phyloP scores from a whole-genome alignment of 2,797 vertebrate genomes.

The Lacerta viridis region DNA sequence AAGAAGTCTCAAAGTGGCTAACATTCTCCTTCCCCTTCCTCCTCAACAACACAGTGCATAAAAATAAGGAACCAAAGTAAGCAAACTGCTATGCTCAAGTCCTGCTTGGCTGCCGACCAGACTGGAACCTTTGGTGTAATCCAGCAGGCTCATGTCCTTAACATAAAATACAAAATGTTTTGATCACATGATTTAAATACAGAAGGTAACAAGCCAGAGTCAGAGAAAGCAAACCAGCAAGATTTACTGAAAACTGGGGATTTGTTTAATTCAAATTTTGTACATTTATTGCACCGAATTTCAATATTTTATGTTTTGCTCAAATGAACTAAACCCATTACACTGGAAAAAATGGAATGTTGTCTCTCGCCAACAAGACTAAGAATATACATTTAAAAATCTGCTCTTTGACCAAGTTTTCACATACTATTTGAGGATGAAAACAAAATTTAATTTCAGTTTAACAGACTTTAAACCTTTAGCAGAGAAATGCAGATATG shows the following conservation, averaged over 20 bases:
- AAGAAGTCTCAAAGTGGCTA: too few species aligned
- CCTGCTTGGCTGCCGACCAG: too few species aligned
- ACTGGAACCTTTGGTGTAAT: too few species aligned
- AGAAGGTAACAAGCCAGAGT: neutral
- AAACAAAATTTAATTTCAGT: neutral
- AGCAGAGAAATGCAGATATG: neutral
- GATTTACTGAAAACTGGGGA: neutral
- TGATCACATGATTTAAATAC: neutral
- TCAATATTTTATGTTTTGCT: neutral
- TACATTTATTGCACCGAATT: neutral
- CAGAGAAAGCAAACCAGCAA: neutral
- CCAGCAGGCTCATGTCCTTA: too few species aligned
- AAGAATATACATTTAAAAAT: neutral
- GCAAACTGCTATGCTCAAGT: too few species aligned
- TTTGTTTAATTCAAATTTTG: neutral
- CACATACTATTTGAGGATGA: neutral
- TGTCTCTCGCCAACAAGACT: neutral
- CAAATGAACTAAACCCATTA: conserved; percentile 5
- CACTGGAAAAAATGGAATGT: neutral
- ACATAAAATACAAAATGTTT: neutral
- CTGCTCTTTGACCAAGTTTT: neutral
- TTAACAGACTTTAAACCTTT: neutral
- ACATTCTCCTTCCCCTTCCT: too few species aligned
- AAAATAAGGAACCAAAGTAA: too few species aligned
- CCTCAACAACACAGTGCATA: too few species aligned